A percentile compares a stretch with the other conserved stretches of the same genome.
These are phyloP conservation scores for Scomber japonicus DNA, from an alignment of 2,113 vertebrate species.

Conservation along the genomic window DNA sequence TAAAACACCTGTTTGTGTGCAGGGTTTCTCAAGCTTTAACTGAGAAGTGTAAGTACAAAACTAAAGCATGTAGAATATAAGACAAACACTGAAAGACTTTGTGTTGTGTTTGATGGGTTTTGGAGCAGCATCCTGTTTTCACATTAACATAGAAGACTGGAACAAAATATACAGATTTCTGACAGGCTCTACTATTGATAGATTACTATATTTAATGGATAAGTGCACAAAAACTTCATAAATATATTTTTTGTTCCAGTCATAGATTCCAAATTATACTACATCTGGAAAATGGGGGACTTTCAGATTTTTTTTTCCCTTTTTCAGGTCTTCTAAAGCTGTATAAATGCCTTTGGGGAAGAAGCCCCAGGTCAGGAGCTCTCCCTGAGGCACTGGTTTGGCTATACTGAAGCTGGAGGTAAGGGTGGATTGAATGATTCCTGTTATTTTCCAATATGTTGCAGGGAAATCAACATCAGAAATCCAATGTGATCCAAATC, in stretches of 20 bases:
- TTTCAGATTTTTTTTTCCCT: not conserved
- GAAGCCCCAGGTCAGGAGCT: constrained; percentile 23
- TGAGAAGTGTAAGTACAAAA: not conserved
- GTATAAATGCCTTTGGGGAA: constrained; percentile 25
- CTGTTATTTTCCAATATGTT: constrained; percentile 38
- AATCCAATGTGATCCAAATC: constrained; percentile 43
- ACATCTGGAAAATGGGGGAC: not conserved
- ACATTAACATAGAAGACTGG: too few species aligned
- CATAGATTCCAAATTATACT: not conserved
- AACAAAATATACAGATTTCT: too few species aligned
- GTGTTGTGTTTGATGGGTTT: too few species aligned
- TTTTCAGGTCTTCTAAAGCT: not conserved
- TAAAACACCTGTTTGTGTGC: not conserved
- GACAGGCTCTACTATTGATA: too few species aligned
- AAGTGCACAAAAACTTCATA: too few species aligned
- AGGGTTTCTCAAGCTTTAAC: not conserved
- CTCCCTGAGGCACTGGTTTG: constrained; percentile 17
- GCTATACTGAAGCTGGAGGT: constrained; percentile 19
- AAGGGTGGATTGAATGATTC: constrained; percentile 40
- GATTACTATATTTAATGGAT: too few species aligned
- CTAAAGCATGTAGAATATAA: too few species aligned
- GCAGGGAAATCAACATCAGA: constrained; percentile 40
- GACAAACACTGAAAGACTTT: too few species aligned
- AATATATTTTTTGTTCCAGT: not conserved
- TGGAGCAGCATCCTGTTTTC: too few species aligned